A percentile compares a stretch with the other conserved stretches of the same genome.
These are phyloP conservation scores for Cettia cetti DNA, from an alignment of 2,113 vertebrate species.

Conservation along the genomic window DNA sequence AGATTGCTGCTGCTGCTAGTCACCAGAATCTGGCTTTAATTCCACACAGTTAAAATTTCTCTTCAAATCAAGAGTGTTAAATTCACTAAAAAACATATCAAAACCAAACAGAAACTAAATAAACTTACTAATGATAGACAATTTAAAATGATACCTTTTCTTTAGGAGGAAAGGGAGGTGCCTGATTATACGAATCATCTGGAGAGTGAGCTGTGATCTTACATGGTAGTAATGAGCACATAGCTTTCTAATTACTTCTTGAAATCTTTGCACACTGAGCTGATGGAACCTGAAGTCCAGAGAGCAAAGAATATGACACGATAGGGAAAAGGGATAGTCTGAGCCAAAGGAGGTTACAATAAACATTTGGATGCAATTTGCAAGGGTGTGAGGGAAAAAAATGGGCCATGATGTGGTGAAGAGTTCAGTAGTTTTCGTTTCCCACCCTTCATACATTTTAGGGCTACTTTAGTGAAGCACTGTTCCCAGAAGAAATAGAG, in stretches of 20 bases:
- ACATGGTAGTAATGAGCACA: not conserved
- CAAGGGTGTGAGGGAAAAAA: not conserved
- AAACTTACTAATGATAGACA: not conserved
- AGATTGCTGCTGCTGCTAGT: conserved; percentile 35
- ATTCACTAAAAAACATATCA: not conserved
- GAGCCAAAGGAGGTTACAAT: not conserved
- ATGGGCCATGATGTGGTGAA: not conserved
- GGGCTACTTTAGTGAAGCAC: not conserved
- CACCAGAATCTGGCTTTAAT: conserved; percentile 41
- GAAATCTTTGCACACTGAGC: not conserved
- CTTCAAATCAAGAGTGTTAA: not conserved
- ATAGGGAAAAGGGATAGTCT: not conserved
- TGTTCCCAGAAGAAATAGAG: not conserved
- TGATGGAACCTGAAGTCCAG: not conserved
- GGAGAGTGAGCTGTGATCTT: not conserved
- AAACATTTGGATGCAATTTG: conserved; percentile 20
- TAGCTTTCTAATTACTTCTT: not conserved
- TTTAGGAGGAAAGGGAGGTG: not conserved
- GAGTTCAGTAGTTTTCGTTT: not conserved
- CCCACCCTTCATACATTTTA: not conserved
- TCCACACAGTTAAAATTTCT: not conserved
- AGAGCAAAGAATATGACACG: not conserved
- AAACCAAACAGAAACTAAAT: not conserved
- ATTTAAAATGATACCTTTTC: not conserved
- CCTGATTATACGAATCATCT: not conserved